Evolutionary conservation across 2,888 invertebrate species (phyloP).

Genomic region (Oxycera nigricornis): DNA sequence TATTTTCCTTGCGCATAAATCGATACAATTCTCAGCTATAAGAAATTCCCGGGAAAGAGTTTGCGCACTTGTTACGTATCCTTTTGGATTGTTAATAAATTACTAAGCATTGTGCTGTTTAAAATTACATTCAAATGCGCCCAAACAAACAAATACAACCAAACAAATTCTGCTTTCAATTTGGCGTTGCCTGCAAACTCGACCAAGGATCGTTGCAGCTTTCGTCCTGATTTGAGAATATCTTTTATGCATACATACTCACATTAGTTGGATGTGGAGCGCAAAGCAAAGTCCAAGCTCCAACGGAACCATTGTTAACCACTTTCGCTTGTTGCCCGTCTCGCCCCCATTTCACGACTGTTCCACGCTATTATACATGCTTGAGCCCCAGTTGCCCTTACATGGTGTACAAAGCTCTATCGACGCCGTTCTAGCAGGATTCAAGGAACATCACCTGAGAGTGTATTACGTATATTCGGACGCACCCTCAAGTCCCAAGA

Average conservation of each 20-base stretch:
- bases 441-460: slow-evolving; percentile 31
- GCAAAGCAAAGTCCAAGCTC: slow-evolving; percentile 14
- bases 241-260: slow-evolving; percentile 4
- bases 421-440: slow-evolving; percentile 5
- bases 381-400: slow-evolving; percentile 19
- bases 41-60: slow-evolving; percentile 62
- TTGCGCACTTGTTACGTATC: slow-evolving; percentile 55
- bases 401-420: background rate
- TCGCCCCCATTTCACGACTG: background rate
- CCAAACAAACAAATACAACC: slow-evolving; percentile 34
- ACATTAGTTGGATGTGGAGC: background rate
- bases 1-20: slow-evolving; percentile 40
- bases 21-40: slow-evolving; percentile 45
- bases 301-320: slow-evolving; percentile 37
- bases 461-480: slow-evolving; percentile 48
- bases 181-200: background rate
- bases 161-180: slow-evolving; percentile 4
- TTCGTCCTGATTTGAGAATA: background rate
- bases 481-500: slow-evolving; percentile 59
- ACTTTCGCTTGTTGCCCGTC: slow-evolving; percentile 10
- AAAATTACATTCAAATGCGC: slow-evolving; percentile 44
- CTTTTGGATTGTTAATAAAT: slow-evolving; percentile 54
- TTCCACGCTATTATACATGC: background rate
- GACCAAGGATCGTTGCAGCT: background rate
- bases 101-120: slow-evolving; percentile 35